Conservation (phyloP, 2,797 vertebrate species). For the Rhinichthys osculus region DNA sequence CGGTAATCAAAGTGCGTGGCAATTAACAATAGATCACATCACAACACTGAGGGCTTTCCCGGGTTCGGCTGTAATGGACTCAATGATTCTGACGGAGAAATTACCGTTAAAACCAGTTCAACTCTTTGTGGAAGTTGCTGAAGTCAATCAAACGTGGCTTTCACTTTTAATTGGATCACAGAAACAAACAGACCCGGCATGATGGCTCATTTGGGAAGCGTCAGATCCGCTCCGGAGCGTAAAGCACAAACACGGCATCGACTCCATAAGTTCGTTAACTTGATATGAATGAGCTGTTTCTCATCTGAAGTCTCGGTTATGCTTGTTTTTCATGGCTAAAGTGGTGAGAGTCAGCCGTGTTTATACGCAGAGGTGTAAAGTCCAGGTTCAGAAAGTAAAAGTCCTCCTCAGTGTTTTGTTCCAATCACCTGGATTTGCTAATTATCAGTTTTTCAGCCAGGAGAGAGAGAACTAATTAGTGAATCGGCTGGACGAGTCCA, state of each 20-base stretch:
- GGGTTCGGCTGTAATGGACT: neutral
- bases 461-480: too few species aligned
- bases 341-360: too few species aligned
- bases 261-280: neutral
- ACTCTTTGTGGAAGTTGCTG: constrained; percentile 26
- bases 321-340: neutral
- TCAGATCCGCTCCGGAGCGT: neutral
- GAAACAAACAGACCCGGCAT: constrained; percentile 3
- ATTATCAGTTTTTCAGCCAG: too few species aligned
- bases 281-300: neutral
- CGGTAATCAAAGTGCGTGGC: constrained; percentile 78
- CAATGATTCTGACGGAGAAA: neutral
- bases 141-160: constrained; percentile 44
- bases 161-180: constrained; percentile 51
- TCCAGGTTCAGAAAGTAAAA: too few species aligned
- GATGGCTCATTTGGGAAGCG: constrained; percentile 41
- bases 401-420: too few species aligned
- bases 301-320: neutral
- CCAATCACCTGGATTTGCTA: too few species aligned
- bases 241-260: neutral
- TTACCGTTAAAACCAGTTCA: constrained; percentile 44
- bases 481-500: too few species aligned
- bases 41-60: neutral
- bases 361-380: too few species aligned
- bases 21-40: constrained; percentile 75